phyloP scores from a whole-genome alignment of 2,113 vertebrate species.

The Hypomesus transpacificus region DNA sequence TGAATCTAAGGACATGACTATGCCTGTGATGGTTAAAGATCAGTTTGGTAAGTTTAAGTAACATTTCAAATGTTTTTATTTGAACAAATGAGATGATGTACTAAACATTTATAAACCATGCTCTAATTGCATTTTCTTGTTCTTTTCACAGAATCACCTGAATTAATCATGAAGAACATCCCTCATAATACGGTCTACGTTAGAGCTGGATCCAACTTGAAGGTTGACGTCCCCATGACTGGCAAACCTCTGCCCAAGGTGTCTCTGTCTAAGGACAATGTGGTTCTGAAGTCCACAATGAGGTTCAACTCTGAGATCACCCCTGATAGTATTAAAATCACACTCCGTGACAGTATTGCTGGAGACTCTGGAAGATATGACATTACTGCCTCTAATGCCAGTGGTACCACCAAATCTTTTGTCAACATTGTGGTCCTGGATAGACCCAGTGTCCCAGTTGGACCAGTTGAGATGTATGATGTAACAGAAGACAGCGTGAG shows the following conservation, averaged over 20 bases:
- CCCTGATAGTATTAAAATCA: constrained; percentile 87
- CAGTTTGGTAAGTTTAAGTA: constrained; percentile 59
- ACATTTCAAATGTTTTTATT: neutral
- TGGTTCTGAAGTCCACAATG: constrained; percentile 86
- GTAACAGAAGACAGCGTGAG: constrained; percentile 87
- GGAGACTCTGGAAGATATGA: constrained; percentile 90
- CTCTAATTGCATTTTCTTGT: neutral
- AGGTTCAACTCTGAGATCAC: constrained; percentile 94
- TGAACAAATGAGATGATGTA: neutral
- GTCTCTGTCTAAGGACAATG: constrained; percentile 82
- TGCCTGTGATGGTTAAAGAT: constrained; percentile 88
- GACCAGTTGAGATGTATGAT: constrained; percentile 86
- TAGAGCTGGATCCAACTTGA: constrained; percentile 90
- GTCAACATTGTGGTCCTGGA: constrained; percentile 91
- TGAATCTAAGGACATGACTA: constrained; percentile 86
- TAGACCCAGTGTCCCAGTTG: constrained; percentile 86
- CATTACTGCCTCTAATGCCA: constrained; percentile 91
- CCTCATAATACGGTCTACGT: constrained; percentile 91
- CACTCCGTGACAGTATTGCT: constrained; percentile 87
- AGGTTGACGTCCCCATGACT: constrained; percentile 91
- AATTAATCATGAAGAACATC: constrained; percentile 90
- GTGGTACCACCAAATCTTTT: constrained; percentile 90
- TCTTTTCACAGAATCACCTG: constrained; percentile 83
- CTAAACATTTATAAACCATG: too few relatives aligned
- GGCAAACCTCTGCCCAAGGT: constrained; percentile 92